A percentile compares a stretch with the other conserved stretches of the same genome.
phyloP scores from a whole-genome alignment of 1,140 invertebrate species.

The Scaptodrosophila lebanonensis region DNA sequence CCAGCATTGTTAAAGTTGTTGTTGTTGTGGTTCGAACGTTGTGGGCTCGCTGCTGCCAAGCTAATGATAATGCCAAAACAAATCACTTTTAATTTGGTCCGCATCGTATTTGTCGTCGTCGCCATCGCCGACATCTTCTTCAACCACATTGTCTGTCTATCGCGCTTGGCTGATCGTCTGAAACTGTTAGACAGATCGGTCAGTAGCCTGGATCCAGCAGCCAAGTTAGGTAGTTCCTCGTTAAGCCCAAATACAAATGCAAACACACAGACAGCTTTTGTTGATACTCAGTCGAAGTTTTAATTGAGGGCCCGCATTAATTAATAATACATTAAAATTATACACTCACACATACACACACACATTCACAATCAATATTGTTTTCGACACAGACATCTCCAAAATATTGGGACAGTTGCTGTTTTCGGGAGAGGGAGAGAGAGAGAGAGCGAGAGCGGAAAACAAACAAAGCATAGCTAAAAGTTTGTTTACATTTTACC shows the following conservation, averaged over 20 bases:
- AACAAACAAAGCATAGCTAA: too few species aligned
- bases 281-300: slow-evolving; percentile 40
- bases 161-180: slow-evolving; percentile 18
- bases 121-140: too few species aligned
- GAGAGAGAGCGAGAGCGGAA: too few species aligned
- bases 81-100: background rate
- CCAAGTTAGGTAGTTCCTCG: slow-evolving; percentile 5
- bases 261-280: slow-evolving; percentile 26
- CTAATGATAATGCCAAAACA: slow-evolving; percentile 6
- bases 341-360: too few species aligned
- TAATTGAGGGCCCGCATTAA: slow-evolving; percentile 45
- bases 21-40: too few species aligned
- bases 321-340: slow-evolving; percentile 45
- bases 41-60: slow-evolving; percentile 3
- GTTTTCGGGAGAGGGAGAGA: too few species aligned
- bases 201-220: background rate
- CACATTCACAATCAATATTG: too few species aligned
- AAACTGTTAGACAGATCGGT: slow-evolving; percentile 19
- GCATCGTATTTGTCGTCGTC: too few species aligned
- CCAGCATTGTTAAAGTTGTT: slow-evolving; percentile 14
- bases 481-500: too few species aligned
- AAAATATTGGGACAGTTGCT: too few species aligned
- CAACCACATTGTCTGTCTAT: slow-evolving; percentile 25
- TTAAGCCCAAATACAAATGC: background rate
- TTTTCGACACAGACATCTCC: too few species aligned